Evolutionary conservation across 2,888 invertebrate genomes (phyloP), one percentile per base, ranked within the genome.

Genomic region (Acrobasis suavella): DNA sequence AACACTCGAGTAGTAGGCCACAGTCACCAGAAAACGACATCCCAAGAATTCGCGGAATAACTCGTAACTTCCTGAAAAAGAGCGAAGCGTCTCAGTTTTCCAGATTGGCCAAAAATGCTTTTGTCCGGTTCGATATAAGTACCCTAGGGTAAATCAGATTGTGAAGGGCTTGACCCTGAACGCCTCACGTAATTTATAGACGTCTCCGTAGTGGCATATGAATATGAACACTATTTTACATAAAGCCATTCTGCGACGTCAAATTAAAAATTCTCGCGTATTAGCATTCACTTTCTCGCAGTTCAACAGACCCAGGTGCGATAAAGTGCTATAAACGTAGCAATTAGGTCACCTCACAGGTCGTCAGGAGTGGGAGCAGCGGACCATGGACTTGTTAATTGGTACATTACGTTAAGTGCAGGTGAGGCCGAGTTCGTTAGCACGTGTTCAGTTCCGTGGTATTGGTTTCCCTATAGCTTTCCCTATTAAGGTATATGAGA

Each of bases 291-390:
- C 56, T 56, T 56, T 56, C 56, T 10, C 56, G 17, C 42, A 42
- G 56, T 56, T 56, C 56, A 56, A 56, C 12, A 56, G 38, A 17
- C 42, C 42, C 56, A 56, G 56, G 56, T 56, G 39, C 38, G 16
- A 38, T 42, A 51, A 14, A 32, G 32, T 32, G 32, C 32, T 32
- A 32, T 32, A 32, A 32, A 32, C 2, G 22, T 59, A 39, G 16
- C 59, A 60, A 60, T 60, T 50, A 60, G 59, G 59, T 60, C 59
- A 60, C 50, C 50, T 50, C 32, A 37, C 9, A 38, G 59, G 59
- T 50, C 59, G 59, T 50, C 50, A 16, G 50, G 50, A 42, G 59
- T 50, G 50, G 50, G 50, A 60, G 59, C 50, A 51, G 12, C 38
- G 59, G 22, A 22, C 56, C 56, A 17, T 42, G 39, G 56, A 16